Conservation (phyloP, 64 coral and sea anemone species). For the Dendronephthya gigantea region DNA sequence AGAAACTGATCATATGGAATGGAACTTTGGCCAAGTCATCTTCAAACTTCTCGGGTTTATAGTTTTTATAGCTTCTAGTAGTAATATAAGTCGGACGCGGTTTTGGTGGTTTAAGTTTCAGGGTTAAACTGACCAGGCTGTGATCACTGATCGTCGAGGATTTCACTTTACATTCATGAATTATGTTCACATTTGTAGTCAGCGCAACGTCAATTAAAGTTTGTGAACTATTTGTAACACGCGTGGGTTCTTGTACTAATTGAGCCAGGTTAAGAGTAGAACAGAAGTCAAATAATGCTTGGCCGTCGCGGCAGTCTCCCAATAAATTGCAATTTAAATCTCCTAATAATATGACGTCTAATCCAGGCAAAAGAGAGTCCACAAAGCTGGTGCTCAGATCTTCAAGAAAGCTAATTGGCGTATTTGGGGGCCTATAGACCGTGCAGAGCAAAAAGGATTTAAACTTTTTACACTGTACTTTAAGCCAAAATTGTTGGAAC, state of each 20-base stretch:
- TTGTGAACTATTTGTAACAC: conserved; percentile 22
- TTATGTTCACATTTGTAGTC: conserved; percentile 36
- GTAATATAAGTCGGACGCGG: conserved; percentile 30
- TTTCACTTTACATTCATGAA: conserved; percentile 19
- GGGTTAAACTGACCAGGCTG: conserved; percentile 21
- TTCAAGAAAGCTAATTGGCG: conserved; percentile 19
- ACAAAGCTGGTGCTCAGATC: conserved; percentile 9
- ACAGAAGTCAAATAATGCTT: conserved; percentile 6
- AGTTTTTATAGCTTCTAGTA: conserved; percentile 34
- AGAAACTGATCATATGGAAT: conserved; percentile 34
- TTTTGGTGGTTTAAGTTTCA: conserved; percentile 33
- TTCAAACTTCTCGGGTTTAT: conserved; percentile 25
- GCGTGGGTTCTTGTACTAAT: conserved; percentile 37
- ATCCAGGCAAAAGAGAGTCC: neutral
- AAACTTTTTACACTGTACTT: too few species aligned
- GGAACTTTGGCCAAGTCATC: conserved; percentile 44
- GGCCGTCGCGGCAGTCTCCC: conserved; percentile 4
- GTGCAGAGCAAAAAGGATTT: conserved; percentile 48
- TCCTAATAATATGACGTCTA: neutral
- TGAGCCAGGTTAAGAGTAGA: conserved; percentile 34
- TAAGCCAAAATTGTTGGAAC: too few species aligned
- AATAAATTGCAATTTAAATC: conserved; percentile 26
- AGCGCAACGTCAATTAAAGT: conserved; percentile 48
- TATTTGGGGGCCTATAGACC: conserved; percentile 20
- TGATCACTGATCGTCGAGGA: conserved; percentile 47